These are phyloP conservation scores for Cosmia trapezina DNA, from an alignment of 2,888 invertebrate species.

Conservation along the genomic window DNA sequence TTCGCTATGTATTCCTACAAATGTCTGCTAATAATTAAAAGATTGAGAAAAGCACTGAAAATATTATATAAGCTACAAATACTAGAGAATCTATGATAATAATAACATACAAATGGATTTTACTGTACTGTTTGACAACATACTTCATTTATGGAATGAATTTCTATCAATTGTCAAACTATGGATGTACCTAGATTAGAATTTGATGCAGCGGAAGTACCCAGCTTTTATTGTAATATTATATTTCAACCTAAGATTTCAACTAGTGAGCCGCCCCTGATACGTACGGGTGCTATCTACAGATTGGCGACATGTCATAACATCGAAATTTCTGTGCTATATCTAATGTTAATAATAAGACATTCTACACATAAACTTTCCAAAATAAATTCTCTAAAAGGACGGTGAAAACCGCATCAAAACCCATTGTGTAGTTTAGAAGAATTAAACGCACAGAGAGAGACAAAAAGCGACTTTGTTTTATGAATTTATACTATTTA, in stretches of 20 bases:
- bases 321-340: not conserved
- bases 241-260: conserved; percentile 2
- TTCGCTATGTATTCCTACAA: conserved; percentile 23
- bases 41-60: not conserved
- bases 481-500: not conserved
- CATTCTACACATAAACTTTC: no score
- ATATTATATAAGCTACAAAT: conserved; percentile 38
- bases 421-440: not conserved
- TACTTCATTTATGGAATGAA: not conserved
- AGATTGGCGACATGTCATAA: not conserved
- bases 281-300: not conserved
- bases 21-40: conserved; percentile 19
- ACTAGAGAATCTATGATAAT: not conserved
- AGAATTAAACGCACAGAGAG: not conserved
- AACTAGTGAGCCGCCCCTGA: not conserved
- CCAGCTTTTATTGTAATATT: not conserved
- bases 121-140: not conserved
- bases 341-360: not conserved
- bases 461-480: not conserved
- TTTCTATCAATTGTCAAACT: conserved; percentile 1
- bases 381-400: not conserved
- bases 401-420: not conserved
- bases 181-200: no score
- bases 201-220: not conserved
- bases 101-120: not conserved